phyloP scores from a whole-genome alignment of 2,797 vertebrate genomes.

The Anguilla obscura region DNA sequence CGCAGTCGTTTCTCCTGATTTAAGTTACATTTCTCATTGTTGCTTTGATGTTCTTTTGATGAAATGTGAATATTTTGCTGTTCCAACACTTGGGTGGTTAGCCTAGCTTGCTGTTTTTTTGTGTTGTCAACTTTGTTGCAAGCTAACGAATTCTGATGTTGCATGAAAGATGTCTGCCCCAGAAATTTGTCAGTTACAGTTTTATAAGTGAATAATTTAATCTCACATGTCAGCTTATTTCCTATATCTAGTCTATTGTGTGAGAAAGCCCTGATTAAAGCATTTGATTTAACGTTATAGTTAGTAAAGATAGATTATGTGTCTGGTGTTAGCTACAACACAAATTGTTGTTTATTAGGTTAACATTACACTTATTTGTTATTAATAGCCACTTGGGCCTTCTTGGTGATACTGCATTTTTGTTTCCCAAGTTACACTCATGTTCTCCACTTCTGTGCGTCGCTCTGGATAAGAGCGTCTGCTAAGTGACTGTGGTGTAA shows the following conservation, averaged over 20 bases:
- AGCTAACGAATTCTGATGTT: neutral
- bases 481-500: neutral
- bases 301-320: too few relatives aligned
- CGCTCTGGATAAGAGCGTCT: neutral
- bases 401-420: neutral
- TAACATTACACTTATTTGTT: too few relatives aligned
- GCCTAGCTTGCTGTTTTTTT: too few relatives aligned
- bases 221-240: neutral
- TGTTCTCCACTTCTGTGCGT: neutral
- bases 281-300: too few relatives aligned
- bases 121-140: neutral
- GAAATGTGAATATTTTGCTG: neutral
- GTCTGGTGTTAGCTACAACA: too few relatives aligned
- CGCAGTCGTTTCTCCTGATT: neutral
- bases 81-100: neutral
- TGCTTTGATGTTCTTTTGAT: neutral
- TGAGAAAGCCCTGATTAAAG: too few relatives aligned
- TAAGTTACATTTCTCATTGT: neutral
- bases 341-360: too few relatives aligned
- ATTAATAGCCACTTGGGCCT: neutral
- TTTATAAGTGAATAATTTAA: neutral
- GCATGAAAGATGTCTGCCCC: neutral
- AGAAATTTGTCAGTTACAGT: neutral
- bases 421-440: neutral
- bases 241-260: neutral